Evolutionary conservation across 2,797 vertebrate species (phyloP), one percentile per base, ranked within the genome.

Genomic region (Pelochelys cantorii): DNA sequence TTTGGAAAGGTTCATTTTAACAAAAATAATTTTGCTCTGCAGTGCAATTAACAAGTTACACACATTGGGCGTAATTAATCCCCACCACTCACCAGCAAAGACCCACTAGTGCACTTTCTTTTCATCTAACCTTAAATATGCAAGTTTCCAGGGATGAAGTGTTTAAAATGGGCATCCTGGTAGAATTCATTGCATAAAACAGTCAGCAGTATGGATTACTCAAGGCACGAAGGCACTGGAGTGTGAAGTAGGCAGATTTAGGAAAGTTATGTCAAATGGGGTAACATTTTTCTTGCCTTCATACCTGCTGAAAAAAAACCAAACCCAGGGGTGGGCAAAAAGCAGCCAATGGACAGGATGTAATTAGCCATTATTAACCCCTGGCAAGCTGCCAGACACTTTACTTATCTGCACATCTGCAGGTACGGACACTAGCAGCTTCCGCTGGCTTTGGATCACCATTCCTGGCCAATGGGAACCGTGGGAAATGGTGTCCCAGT

Each of bases 51-150:
- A 96, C 96, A 98, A 97, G 98, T 97, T 96, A 48, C 95, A 95
- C 96, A 96, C 95, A 85, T 95, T 96, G 94, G 90, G 94, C 91
- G 96, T 97, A 97, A 98, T 98, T 97, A 97, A 98, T 97, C 94
- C 94, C 92, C 92, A 87, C 92, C 93, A 96, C 95, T 95, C 94
- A 92, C 94, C 94, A 95, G 94, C 90, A 95, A 48, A 89, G 89
- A 95, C 87, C 92, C 96, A 95, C 94, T 96, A 95, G 95, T 95
- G 88, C 96, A 97, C 91, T 95, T 96, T 95, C 84, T 79, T 97
- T 97, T 96, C 97, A 96, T 94, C 96, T 93, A 94, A 88, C 88
- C 86, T 31, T 95, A 97, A 97, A 94, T 97, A 97, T 57, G 78
- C 48, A 90, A 86, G 83, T 89, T 96, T 97, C 95, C 71, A 25